A percentile compares a stretch with the other conserved stretches of the same genome.
Conservation (phyloP, 1,140 invertebrate species). For the Drosophila nannoptera region DNA sequence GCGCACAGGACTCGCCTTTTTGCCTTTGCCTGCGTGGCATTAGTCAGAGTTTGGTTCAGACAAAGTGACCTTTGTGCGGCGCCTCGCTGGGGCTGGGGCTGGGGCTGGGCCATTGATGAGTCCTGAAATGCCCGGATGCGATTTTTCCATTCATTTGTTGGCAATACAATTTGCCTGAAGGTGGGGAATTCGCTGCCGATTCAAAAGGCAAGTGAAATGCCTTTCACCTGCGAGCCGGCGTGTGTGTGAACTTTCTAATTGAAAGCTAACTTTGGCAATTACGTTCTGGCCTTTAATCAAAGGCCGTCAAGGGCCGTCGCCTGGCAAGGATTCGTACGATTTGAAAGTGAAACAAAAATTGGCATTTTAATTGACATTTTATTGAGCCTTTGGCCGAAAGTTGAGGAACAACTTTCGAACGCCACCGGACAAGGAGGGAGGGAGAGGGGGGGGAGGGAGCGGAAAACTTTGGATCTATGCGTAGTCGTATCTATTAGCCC, state of each 20-base stretch:
- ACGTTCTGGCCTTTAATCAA: constrained; percentile 71
- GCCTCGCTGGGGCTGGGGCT: constrained; percentile 14
- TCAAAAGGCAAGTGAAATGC: constrained; percentile 65
- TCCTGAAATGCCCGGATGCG: constrained; percentile 10
- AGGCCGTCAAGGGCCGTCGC: constrained; percentile 27
- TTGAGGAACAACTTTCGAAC: constrained; percentile 40
- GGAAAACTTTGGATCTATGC: constrained; percentile 14
- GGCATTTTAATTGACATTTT: constrained; percentile 72
- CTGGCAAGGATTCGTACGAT: constrained; percentile 28
- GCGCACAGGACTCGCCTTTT: not conserved
- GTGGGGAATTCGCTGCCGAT: constrained; percentile 40
- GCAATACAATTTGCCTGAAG: constrained; percentile 28
- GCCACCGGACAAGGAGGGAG: too few relatives aligned
- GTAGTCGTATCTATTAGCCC: constrained; percentile 62
- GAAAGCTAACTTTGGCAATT: constrained; percentile 77
- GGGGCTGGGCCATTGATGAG: constrained; percentile 32
- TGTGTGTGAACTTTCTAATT: constrained; percentile 68
- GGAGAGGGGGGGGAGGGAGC: too few relatives aligned
- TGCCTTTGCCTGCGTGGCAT: not conserved
- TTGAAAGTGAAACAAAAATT: constrained; percentile 60
- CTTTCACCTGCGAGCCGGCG: constrained; percentile 38
- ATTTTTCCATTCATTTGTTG: constrained; percentile 28
- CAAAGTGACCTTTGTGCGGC: constrained; percentile 65
- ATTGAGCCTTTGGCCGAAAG: constrained; percentile 62
- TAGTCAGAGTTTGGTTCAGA: constrained; percentile 42